A percentile compares a stretch with the other conserved stretches of the same genome.
Conservation (phyloP, 1,140 invertebrate species). For the Cheumatopsyche charites region DNA sequence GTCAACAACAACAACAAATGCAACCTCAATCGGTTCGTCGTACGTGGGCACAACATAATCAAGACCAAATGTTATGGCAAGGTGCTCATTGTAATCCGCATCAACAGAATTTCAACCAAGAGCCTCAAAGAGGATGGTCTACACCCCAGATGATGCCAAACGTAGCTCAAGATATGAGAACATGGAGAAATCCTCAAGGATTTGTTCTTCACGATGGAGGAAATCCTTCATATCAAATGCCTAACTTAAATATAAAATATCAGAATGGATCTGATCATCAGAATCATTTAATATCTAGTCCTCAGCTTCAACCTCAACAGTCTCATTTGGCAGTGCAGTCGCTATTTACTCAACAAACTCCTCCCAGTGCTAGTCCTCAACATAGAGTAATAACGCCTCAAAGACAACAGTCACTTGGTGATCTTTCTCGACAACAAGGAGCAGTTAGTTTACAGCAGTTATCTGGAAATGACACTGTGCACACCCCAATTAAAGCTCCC, state of each 20-base stretch:
- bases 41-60: conserved; percentile 71
- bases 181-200: conserved; percentile 50
- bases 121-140: conserved; percentile 54
- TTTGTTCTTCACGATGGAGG: conserved; percentile 54
- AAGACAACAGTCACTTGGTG: conserved; percentile 53
- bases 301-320: conserved; percentile 38
- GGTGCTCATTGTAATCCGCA: conserved; percentile 37
- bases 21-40: conserved; percentile 68
- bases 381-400: conserved; percentile 54
- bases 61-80: conserved; percentile 60
- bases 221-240: conserved; percentile 53
- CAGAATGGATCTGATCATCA: conserved; percentile 56
- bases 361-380: conserved; percentile 52
- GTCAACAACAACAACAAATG: conserved; percentile 48
- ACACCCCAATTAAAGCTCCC: conserved; percentile 68
- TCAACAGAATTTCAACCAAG: conserved; percentile 43
- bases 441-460: conserved; percentile 58
- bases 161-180: conserved; percentile 38
- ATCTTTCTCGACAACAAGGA: conserved; percentile 49
- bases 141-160: conserved; percentile 53
- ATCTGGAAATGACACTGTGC: conserved; percentile 53
- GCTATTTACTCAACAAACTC: conserved; percentile 47
- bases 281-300: conserved; percentile 15
- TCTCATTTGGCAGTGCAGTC: conserved; percentile 46
- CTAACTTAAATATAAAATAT: conserved; percentile 51